A percentile compares a stretch with the other conserved stretches of the same genome.
Evolutionary conservation across 2,888 invertebrate species (phyloP).

Genomic region (Anoncus sp.): DNA sequence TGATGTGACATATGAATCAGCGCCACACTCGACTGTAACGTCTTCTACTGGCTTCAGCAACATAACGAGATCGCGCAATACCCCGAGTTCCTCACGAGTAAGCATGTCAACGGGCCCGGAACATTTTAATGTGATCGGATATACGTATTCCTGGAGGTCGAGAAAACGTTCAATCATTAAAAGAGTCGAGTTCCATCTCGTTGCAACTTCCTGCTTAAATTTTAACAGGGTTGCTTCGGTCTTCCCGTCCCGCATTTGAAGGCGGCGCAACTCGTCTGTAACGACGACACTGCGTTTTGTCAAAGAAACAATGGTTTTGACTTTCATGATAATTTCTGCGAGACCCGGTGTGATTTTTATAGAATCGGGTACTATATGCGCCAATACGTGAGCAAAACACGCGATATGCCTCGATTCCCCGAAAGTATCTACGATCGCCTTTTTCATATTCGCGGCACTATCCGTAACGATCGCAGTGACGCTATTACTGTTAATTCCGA

Average conservation of each 20-base stretch:
- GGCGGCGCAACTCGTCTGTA: conserved; percentile 54
- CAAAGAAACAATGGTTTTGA: conserved; percentile 62
- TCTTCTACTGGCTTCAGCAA: too few species aligned
- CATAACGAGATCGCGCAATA: too few species aligned
- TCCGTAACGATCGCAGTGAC: conserved; percentile 62
- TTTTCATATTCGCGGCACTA: conserved; percentile 60
- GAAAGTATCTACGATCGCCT: conserved; percentile 48
- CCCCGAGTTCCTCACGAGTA: conserved; percentile 56
- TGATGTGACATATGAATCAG: too few species aligned
- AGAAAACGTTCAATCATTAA: conserved; percentile 63
- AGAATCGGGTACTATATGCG: conserved; percentile 62
- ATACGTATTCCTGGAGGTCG: conserved; percentile 49
- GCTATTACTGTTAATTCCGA: conserved; percentile 40
- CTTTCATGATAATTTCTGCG: conserved; percentile 5
- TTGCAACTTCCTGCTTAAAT: conserved; percentile 59
- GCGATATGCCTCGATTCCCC: conserved; percentile 50
- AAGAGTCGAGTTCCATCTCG: conserved; percentile 61
- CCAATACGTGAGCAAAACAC: conserved; percentile 64
- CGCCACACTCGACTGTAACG: too few species aligned
- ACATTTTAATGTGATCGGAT: conserved; percentile 56
- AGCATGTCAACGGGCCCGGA: conserved; percentile 57
- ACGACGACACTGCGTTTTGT: conserved; percentile 59
- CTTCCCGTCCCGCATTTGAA: conserved; percentile 60
- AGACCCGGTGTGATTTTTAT: background rate
- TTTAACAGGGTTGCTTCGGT: conserved; percentile 57